Evolutionary conservation across 2,888 invertebrate genomes (phyloP).

Genomic region (Limnephilus lunatus): DNA sequence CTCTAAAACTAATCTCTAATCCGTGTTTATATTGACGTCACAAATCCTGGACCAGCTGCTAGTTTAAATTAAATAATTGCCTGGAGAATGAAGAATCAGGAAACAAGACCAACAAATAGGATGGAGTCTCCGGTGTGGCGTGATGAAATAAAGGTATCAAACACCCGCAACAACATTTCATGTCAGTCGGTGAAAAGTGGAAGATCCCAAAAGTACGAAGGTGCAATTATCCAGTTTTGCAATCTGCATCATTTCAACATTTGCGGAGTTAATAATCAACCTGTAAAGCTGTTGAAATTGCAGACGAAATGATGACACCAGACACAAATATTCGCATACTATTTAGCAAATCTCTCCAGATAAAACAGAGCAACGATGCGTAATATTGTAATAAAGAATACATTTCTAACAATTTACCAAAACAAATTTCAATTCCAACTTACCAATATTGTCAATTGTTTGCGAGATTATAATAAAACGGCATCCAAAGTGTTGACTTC

Average conservation of each 20-base stretch:
- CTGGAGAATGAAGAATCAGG: neutral
- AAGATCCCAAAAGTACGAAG: neutral
- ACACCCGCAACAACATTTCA: neutral
- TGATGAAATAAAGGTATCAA: neutral
- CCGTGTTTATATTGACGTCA: neutral
- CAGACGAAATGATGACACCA: neutral
- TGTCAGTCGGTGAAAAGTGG: neutral
- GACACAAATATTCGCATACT: neutral
- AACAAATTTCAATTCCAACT: constrained; percentile 32
- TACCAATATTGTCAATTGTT: constrained; percentile 13
- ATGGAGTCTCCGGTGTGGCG: neutral
- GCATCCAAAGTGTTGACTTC: neutral
- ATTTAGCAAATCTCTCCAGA: neutral
- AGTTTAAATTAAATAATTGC: neutral
- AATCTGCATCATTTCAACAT: neutral
- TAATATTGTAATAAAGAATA: neutral
- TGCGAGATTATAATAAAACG: constrained; percentile 21
- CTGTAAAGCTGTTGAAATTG: neutral
- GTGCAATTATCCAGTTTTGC: neutral
- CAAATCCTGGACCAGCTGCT: neutral
- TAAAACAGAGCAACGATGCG: neutral
- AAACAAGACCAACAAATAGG: neutral
- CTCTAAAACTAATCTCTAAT: neutral
- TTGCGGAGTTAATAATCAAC: neutral
- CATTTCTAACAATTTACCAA: constrained; percentile 17